Conservation (phyloP, 2,888 invertebrate species). For the Phengaris arion region DNA sequence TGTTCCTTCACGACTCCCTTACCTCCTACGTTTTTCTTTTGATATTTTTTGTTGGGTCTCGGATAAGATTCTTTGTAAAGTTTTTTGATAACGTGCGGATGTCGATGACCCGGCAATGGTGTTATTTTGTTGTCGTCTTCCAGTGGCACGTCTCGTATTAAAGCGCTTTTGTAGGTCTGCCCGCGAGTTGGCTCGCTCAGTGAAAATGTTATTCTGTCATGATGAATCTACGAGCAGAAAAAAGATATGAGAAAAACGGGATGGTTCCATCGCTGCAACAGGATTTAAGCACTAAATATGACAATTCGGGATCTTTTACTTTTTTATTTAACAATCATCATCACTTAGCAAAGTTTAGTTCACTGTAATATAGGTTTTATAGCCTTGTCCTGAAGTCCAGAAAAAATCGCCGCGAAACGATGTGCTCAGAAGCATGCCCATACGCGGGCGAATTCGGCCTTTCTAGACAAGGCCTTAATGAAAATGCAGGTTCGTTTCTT, state of each 20-base stretch:
- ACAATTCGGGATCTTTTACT: neutral
- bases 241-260: neutral
- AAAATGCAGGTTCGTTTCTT: neutral
- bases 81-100: conserved; percentile 49
- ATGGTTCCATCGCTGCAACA: neutral
- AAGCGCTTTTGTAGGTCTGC: conserved; percentile 69
- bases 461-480: neutral
- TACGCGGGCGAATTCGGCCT: no score
- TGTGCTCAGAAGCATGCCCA: no score
- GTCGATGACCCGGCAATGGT: conserved; percentile 43
- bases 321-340: no score
- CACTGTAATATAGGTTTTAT: no score
- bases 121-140: conserved; percentile 49
- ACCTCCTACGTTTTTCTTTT: conserved; percentile 49
- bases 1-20: conserved; percentile 61
- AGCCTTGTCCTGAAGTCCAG: no score
- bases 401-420: no score
- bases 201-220: conserved; percentile 70
- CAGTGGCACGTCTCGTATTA: conserved; percentile 55
- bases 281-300: neutral
- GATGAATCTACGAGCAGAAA: conserved; percentile 57
- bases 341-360: no score
- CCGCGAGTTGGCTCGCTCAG: conserved; percentile 69
- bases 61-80: conserved; percentile 44
- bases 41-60: conserved; percentile 49